Conservation (phyloP, 2,113 vertebrate species). For the Axis porcinus region DNA sequence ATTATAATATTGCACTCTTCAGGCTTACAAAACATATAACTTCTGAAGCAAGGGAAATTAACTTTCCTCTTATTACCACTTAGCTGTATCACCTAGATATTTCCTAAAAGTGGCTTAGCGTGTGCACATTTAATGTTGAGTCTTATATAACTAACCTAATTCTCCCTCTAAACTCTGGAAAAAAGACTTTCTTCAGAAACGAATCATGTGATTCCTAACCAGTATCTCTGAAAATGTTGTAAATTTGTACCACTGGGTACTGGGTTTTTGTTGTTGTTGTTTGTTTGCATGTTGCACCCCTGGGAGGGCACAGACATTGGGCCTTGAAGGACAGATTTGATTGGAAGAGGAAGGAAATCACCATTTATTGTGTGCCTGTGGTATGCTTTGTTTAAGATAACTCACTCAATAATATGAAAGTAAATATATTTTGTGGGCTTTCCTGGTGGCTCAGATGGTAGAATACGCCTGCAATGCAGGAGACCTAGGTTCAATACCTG, state of each 20-base stretch:
- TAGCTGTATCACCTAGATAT: not conserved
- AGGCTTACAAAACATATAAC: constrained; percentile 48
- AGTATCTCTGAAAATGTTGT: not conserved
- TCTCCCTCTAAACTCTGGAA: not conserved
- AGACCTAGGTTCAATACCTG: not conserved
- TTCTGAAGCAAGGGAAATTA: constrained; percentile 60
- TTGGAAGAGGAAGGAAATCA: not conserved
- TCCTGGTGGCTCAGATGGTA: not conserved
- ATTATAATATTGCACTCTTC: constrained; percentile 38
- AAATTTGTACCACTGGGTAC: not conserved
- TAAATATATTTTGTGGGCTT: not conserved
- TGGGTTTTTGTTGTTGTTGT: not conserved
- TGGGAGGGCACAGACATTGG: not conserved
- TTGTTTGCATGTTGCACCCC: not conserved
- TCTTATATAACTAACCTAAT: constrained; percentile 57
- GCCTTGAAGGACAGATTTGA: not conserved
- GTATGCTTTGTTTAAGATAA: not conserved
- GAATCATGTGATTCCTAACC: not conserved
- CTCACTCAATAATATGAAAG: not conserved
- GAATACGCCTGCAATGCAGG: not conserved
- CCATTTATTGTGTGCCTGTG: not conserved
- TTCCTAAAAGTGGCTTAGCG: not conserved
- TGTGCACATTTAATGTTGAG: not conserved
- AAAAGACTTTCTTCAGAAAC: not conserved
- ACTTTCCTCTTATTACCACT: constrained; percentile 48